phyloP scores from a whole-genome alignment of 1,140 invertebrate genomes.

The Trichonephila clavata region DNA sequence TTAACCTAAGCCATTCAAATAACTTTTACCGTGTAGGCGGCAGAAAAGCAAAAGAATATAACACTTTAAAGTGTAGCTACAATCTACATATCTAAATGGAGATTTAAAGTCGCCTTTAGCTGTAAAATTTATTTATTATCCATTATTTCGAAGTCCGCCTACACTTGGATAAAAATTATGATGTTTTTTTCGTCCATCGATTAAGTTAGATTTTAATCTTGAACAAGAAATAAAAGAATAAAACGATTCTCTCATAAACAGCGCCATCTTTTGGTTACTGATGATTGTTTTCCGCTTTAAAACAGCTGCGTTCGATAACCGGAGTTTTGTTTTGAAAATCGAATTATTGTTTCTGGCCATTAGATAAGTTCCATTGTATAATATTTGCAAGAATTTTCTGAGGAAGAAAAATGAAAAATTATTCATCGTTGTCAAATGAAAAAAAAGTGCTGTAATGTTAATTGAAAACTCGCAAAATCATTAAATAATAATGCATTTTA shows the following conservation, averaged over 20 bases:
- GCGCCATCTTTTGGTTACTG: conserved; percentile 49
- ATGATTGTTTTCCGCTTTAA: background rate
- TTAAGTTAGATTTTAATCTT: conserved; percentile 50
- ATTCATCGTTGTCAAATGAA: too few relatives aligned
- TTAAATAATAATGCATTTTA: too few relatives aligned
- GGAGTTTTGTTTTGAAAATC: too few relatives aligned
- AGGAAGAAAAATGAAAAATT: too few relatives aligned
- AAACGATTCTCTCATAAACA: conserved; percentile 13
- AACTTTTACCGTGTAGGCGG: conserved; percentile 33
- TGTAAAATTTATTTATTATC: conserved; percentile 33
- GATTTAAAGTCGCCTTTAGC: background rate
- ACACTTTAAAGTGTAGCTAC: background rate
- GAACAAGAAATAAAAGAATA: background rate
- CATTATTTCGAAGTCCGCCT: conserved; percentile 36
- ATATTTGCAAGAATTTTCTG: too few relatives aligned
- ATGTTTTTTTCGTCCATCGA: conserved; percentile 24
- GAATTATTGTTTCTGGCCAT: too few relatives aligned
- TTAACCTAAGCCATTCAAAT: background rate
- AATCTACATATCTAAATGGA: conserved; percentile 34
- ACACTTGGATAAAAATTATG: conserved; percentile 9
- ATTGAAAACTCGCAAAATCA: too few relatives aligned
- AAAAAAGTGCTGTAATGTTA: too few relatives aligned
- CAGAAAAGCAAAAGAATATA: background rate
- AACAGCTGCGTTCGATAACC: background rate
- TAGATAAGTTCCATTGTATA: too few relatives aligned